These are phyloP conservation scores for Pseudochaenichthys georgianus DNA, from an alignment of 2,797 vertebrate genomes.

Conservation along the genomic window DNA sequence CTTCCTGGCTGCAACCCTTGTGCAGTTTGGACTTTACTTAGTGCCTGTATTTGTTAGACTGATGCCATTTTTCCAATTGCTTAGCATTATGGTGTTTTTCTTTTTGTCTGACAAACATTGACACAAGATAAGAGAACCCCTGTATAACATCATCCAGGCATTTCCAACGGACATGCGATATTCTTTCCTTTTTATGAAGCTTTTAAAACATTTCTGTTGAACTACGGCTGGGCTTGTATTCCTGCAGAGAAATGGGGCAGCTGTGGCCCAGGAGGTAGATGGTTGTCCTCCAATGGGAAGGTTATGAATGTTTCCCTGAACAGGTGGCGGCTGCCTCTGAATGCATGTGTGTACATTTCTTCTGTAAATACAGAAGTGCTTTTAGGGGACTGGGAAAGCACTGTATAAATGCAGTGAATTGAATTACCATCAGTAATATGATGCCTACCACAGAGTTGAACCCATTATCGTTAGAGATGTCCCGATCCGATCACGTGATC, in stretches of 20 bases:
- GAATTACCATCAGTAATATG: conserved; percentile 19
- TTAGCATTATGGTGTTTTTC: not conserved
- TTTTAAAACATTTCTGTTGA: not conserved
- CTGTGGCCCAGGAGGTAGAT: too few relatives aligned
- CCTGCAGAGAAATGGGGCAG: not conserved
- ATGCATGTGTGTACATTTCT: too few relatives aligned
- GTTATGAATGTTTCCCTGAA: too few relatives aligned
- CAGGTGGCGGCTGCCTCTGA: too few relatives aligned
- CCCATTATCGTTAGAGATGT: conserved; percentile 33
- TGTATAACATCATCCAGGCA: not conserved
- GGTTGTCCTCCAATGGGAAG: too few relatives aligned
- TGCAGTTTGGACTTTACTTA: conserved; percentile 7
- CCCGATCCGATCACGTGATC: too few relatives aligned
- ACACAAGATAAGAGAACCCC: not conserved
- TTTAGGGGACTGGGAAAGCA: too few relatives aligned
- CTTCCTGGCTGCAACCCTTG: conserved; percentile 4
- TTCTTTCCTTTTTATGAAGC: conserved; percentile 1
- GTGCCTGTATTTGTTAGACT: conserved; percentile 12
- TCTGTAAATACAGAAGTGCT: too few relatives aligned
- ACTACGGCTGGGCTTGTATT: conserved; percentile 3
- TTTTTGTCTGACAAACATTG: not conserved
- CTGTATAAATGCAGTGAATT: too few relatives aligned
- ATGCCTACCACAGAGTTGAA: conserved; percentile 26
- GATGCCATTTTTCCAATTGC: not conserved
- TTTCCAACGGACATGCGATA: not conserved